phyloP scores from a whole-genome alignment of 2,797 vertebrate genomes.

The Cyprinodon diabolis region DNA sequence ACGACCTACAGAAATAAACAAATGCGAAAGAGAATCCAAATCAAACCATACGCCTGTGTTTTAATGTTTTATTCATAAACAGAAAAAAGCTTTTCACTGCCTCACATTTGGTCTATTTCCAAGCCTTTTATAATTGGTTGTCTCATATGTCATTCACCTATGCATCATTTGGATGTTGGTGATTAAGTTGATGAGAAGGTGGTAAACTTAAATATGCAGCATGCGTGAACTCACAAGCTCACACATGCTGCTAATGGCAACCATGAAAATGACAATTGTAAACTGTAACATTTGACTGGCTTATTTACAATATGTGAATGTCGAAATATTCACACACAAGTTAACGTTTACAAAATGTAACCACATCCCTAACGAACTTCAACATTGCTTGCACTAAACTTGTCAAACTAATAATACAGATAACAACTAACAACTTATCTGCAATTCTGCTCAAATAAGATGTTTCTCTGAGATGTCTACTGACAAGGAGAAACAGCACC shows the following conservation, averaged over 20 bases:
- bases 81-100: slow-evolving; percentile 30
- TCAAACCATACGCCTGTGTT: slow-evolving; percentile 53
- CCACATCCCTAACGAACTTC: neutral
- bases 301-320: slow-evolving; percentile 2
- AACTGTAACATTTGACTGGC: slow-evolving; percentile 9
- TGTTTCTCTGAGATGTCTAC: slow-evolving; percentile 11
- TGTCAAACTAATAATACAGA: slow-evolving; percentile 7
- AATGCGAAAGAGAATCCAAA: slow-evolving; percentile 61
- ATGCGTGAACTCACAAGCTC: neutral
- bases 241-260: slow-evolving; percentile 21
- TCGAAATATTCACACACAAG: neutral
- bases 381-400: slow-evolving; percentile 8
- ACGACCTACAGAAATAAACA: slow-evolving; percentile 54
- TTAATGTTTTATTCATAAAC: slow-evolving; percentile 70
- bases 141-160: slow-evolving; percentile 65
- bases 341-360: slow-evolving; percentile 9
- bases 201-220: slow-evolving; percentile 11
- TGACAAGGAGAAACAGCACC: neutral
- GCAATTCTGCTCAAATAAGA: neutral
- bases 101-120: slow-evolving; percentile 50
- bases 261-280: slow-evolving; percentile 13
- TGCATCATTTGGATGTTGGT: slow-evolving; percentile 42
- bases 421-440: neutral
- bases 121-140: slow-evolving; percentile 66
- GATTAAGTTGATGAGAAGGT: slow-evolving; percentile 25